Conservation (phyloP, 2,113 vertebrate genomes). For the Pituophis catenifer region DNA sequence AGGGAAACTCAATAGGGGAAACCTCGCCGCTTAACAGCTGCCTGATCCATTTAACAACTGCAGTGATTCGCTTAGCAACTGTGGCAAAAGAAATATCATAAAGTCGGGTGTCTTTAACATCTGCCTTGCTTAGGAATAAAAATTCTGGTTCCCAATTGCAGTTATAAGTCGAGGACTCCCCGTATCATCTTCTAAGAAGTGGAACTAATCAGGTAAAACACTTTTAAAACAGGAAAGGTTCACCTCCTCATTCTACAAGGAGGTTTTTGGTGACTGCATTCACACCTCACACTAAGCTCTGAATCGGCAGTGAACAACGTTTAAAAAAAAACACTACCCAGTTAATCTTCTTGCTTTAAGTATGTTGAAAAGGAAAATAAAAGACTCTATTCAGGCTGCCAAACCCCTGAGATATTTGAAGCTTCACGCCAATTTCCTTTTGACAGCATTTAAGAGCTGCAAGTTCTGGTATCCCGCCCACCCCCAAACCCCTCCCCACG, state of each 20-base stretch:
- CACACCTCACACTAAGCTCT: not conserved
- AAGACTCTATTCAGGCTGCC: not conserved
- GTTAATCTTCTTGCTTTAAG: not conserved
- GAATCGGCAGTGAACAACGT: too few species aligned
- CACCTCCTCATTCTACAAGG: not conserved
- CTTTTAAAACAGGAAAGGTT: not conserved
- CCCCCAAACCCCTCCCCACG: not conserved
- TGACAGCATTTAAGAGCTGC: not conserved
- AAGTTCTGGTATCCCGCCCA: not conserved
- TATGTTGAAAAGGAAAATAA: not conserved
- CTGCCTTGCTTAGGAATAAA: too few species aligned
- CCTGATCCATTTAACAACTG: too few species aligned
- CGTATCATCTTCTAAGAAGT: too few species aligned
- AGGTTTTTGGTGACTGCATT: not conserved
- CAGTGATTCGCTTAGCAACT: too few species aligned
- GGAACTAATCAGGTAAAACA: not conserved
- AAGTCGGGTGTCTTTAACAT: too few species aligned
- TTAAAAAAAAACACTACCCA: not conserved
- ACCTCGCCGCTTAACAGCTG: too few species aligned
- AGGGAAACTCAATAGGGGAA: too few species aligned
- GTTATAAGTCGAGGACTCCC: not conserved
- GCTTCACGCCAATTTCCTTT: not conserved
- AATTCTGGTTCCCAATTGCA: not conserved
- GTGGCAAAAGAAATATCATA: too few species aligned
- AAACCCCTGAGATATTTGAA: not conserved